A percentile compares a stretch with the other conserved stretches of the same genome.
phyloP scores from a whole-genome alignment of 2,888 invertebrate species.

The Drosophila maculinotata region DNA sequence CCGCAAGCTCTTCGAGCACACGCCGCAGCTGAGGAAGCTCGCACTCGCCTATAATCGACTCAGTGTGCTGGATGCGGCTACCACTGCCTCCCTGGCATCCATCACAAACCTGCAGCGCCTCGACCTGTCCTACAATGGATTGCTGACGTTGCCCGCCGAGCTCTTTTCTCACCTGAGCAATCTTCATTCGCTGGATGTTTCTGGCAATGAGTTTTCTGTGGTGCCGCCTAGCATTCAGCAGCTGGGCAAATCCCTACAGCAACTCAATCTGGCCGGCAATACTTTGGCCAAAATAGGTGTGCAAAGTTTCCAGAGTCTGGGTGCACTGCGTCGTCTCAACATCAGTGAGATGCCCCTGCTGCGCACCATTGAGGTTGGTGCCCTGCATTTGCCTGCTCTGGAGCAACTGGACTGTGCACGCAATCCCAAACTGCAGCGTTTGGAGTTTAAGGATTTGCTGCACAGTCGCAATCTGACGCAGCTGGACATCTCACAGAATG shows the following conservation, averaged over 20 bases:
- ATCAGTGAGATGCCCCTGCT: conserved; percentile 87
- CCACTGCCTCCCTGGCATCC: conserved; percentile 87
- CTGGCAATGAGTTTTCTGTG: conserved; percentile 87
- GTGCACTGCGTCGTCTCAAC: conserved; percentile 87
- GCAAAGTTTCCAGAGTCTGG: conserved; percentile 87
- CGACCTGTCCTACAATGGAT: conserved; percentile 87
- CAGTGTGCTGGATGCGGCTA: conserved; percentile 87
- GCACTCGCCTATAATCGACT: conserved; percentile 88
- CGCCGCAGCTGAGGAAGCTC: conserved; percentile 87
- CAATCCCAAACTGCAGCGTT: conserved; percentile 86
- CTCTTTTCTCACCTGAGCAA: conserved; percentile 86
- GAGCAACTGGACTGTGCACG: conserved; percentile 63
- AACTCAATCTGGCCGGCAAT: conserved; percentile 88
- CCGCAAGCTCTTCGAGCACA: conserved; percentile 88
- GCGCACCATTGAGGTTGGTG: conserved; percentile 86
- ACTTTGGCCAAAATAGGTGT: conserved; percentile 87
- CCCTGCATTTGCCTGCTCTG: conserved; percentile 83
- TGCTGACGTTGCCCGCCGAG: conserved; percentile 86
- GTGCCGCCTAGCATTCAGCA: conserved; percentile 87
- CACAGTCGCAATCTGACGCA: conserved; percentile 82
- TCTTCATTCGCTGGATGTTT: conserved; percentile 87
- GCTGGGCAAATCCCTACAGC: conserved; percentile 86
- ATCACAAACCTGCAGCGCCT: conserved; percentile 86
- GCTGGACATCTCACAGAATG: conserved; percentile 88
- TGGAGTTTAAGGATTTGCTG: conserved; percentile 87